Evolutionary conservation across 2,113 vertebrate genomes (phyloP).

Genomic region (Tupaia chinensis): DNA sequence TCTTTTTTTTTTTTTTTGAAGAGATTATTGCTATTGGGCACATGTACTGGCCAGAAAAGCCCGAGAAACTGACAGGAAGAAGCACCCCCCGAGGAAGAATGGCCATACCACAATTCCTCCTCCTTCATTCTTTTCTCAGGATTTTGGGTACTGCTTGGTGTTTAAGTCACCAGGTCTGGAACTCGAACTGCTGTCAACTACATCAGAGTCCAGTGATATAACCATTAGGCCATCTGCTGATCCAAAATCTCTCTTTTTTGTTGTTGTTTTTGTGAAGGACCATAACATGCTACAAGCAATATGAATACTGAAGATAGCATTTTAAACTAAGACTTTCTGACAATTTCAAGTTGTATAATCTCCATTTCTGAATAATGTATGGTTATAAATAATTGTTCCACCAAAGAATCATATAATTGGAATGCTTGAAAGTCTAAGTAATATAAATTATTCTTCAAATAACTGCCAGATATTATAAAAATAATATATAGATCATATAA

Average conservation of each 20-base stretch:
- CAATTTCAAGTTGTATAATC: neutral
- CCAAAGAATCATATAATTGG: neutral
- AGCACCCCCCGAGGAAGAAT: too few relatives aligned
- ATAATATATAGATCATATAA: neutral
- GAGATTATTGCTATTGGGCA: too few relatives aligned
- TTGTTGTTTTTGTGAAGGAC: neutral
- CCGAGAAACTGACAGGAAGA: too few relatives aligned
- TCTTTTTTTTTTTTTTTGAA: too few relatives aligned
- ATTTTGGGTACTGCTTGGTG: too few relatives aligned
- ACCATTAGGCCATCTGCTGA: neutral
- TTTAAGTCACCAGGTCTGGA: too few relatives aligned
- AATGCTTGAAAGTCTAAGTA: neutral
- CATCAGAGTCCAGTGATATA: too few relatives aligned
- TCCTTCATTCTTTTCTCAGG: too few relatives aligned
- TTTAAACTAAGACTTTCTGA: conserved; percentile 3
- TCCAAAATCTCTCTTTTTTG: neutral
- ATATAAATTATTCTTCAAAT: neutral
- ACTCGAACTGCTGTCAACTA: too few relatives aligned
- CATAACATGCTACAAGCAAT: neutral
- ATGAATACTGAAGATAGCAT: neutral
- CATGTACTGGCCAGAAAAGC: too few relatives aligned
- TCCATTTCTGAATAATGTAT: neutral
- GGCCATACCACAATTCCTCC: too few relatives aligned
- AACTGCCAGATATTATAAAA: neutral
- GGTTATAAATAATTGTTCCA: neutral